These are phyloP conservation scores for Oncorhynchus masou DNA, from an alignment of 2,113 vertebrate species.

Conservation along the genomic window DNA sequence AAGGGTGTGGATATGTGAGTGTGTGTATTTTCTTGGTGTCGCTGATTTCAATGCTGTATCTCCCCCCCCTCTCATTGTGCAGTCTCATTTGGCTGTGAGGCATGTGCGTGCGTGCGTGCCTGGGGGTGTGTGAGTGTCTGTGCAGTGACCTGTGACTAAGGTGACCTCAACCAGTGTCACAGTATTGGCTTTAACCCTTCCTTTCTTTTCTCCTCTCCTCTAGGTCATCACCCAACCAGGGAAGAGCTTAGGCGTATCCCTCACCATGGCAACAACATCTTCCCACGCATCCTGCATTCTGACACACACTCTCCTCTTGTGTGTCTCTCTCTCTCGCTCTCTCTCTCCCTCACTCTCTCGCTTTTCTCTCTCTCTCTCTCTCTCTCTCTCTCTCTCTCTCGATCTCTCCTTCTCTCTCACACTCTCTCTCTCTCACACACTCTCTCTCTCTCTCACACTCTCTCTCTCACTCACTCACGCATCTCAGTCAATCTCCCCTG, in stretches of 20 bases:
- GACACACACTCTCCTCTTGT: conserved; percentile 6
- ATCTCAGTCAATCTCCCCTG: conserved; percentile 2
- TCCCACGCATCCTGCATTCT: conserved; percentile 4
- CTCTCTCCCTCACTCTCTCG: neutral
- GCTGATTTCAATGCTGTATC: neutral
- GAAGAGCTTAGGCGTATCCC: conserved; percentile 5
- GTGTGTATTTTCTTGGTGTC: neutral
- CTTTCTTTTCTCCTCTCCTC: neutral
- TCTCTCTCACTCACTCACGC: neutral
- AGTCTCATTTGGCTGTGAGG: neutral
- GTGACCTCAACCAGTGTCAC: neutral
- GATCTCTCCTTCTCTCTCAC: too few species aligned
- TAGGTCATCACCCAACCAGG: neutral
- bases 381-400: neutral
- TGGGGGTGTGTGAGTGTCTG: neutral
- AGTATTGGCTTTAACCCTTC: neutral
- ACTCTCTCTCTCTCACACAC: neutral
- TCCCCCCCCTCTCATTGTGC: neutral
- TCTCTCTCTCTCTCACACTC: neutral
- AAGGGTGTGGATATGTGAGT: neutral
- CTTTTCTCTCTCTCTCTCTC: neutral
- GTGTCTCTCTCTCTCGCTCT: neutral
- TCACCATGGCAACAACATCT: conserved; percentile 31
- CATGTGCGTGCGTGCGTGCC: neutral
- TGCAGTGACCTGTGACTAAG: neutral